Base-by-base conservation (phyloP, 1,140 invertebrate species). In the Anastrepha ludens region DNA sequence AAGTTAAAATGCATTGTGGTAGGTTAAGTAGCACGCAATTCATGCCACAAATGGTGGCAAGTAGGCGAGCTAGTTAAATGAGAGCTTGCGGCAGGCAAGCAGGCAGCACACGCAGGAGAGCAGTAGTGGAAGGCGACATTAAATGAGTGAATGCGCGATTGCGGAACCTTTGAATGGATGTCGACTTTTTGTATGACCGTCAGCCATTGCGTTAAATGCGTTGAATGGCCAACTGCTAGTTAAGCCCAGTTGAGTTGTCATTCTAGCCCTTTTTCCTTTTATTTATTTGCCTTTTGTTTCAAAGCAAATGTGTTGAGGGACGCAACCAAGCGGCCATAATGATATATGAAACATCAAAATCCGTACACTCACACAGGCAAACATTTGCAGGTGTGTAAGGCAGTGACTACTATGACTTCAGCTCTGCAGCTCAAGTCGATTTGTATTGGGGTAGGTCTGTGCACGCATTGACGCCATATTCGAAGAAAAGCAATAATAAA, bases 1-100 rank as follows among this genome's bases (percentile, higher is more conserved):
- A 86, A 86, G 67, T 59, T 88, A 6, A 88, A 88, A 88, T 88
- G 39, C 67, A 64, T 88, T 88, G 87, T 87, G 81, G 87, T 88
- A 88, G 87, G 87, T 88, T 88, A 88, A 62, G 87, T 87, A 50
- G 85, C 65, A 62, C 59, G 60, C 78, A 65, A 85, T 85, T 85
- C 62, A 85, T 64, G 59, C 74, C 74, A 20, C 74, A 20, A 81
- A 50, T 81, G 74, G 74, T 81, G 74, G 74, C 74, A 81, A 81
- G 74, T 81, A 58, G 67, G 41, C 67, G 44, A 74, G 39, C 13
- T 5, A 74, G 67, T 41, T 55, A 55, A 81, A 50, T 17, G 29
- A 81, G 47, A 55, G 17, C 47, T 50, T n/a, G 70, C 11, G 6
- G 7, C 29, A 67, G 9, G 0, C 15, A 47, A 17, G 60, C 13